A percentile compares a stretch with the other conserved stretches of the same genome.
phyloP scores from a whole-genome alignment of 2,797 vertebrate genomes.

The Myotis pilosus region DNA sequence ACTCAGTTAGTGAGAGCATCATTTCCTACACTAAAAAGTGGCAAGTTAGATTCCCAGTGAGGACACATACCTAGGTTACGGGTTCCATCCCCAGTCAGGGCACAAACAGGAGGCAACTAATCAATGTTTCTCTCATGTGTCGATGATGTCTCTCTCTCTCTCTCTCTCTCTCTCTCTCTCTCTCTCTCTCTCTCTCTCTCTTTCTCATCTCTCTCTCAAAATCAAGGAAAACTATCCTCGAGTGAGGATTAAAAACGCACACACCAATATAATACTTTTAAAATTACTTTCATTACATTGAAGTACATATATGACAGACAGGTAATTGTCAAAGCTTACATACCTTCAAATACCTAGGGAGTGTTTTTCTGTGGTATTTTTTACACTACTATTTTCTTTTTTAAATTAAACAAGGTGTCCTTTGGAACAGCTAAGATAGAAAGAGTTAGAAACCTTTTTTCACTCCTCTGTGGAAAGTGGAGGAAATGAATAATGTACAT shows the following conservation, averaged over 20 bases:
- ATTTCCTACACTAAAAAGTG: neutral
- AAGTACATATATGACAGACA: slow-evolving; percentile 29
- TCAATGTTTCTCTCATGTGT: neutral
- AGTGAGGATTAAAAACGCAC: neutral
- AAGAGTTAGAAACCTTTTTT: slow-evolving; percentile 61
- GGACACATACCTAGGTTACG: neutral
- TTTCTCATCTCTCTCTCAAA: neutral
- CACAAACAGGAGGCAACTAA: neutral
- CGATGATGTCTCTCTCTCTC: too few species aligned
- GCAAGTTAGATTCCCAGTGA: neutral
- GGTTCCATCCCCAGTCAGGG: neutral
- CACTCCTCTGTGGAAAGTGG: slow-evolving; percentile 53
- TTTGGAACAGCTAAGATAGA: slow-evolving; percentile 54
- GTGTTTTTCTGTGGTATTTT: neutral
- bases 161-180: neutral
- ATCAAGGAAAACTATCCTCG: neutral
- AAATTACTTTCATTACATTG: slow-evolving; percentile 4
- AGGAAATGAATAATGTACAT: slow-evolving; percentile 64
- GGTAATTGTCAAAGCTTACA: neutral
- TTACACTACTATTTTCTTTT: slow-evolving; percentile 21
- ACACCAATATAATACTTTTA: neutral
- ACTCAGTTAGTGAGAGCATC: neutral
- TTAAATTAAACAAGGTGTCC: slow-evolving; percentile 67
- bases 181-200: too few species aligned
- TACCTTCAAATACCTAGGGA: slow-evolving; percentile 28